Percentiles rank a stretch among this genome's conserved stretches.
phyloP scores from a whole-genome alignment of 2,113 vertebrate species.

The Sinocyclocheilus maitianheensis region DNA sequence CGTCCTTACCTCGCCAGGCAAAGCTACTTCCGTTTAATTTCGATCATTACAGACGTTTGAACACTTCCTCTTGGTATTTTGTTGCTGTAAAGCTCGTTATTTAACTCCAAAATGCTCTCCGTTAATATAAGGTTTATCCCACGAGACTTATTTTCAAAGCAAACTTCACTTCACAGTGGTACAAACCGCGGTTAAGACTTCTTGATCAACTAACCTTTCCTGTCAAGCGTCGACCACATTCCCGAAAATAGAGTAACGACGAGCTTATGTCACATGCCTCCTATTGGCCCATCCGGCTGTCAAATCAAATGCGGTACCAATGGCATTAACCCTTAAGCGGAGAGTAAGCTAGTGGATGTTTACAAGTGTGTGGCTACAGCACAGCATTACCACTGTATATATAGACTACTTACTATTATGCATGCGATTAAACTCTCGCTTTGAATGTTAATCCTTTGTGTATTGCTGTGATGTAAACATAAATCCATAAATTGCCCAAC shows the following conservation, averaged over 20 bases:
- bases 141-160: not conserved
- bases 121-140: not conserved
- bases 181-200: not conserved
- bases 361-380: not conserved
- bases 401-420: not conserved
- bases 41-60: slow-evolving; percentile 61
- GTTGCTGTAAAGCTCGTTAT: not conserved
- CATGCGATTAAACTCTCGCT: not conserved
- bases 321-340: slow-evolving; percentile 17
- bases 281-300: slow-evolving; percentile 66
- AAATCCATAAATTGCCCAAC: not conserved
- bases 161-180: slow-evolving; percentile 3
- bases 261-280: not conserved
- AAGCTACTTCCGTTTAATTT: slow-evolving; percentile 75
- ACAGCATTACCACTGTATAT: not conserved
- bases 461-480: not conserved
- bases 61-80: slow-evolving; percentile 26
- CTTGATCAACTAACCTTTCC: slow-evolving; percentile 66
- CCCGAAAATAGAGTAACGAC: slow-evolving; percentile 71
- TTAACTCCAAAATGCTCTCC: not conserved
- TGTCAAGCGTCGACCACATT: slow-evolving; percentile 72
- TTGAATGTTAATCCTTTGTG: not conserved
- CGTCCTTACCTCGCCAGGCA: slow-evolving; percentile 69
- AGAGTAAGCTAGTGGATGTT: not conserved
- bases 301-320: slow-evolving; percentile 52